phyloP scores from a whole-genome alignment of 2,113 vertebrate genomes.

The Oryctolagus cuniculus region mOryCun1.1 NC_091439.1:7619501-7620000 shows the following conservation, averaged over 20 bases:
- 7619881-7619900: conserved; percentile 60
- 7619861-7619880: conserved; percentile 67
- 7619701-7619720: conserved; percentile 42
- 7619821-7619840: conserved; percentile 74
- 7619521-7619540: background rate
- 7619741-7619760: conserved; percentile 66
- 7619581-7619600: background rate
- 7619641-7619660: background rate
- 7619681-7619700: conserved; percentile 48
- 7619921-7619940: conserved; percentile 74
- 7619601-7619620: background rate
- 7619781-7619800: background rate
- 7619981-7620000: conserved; percentile 60
- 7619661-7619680: conserved; percentile 28
- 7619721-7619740: conserved; percentile 68
- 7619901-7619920: conserved; percentile 73
- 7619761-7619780: background rate
- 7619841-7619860: conserved; percentile 75
- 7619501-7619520: background rate
- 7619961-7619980: conserved; percentile 75
- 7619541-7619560: background rate
- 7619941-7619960: conserved; percentile 75
- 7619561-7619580: background rate
- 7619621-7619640: background rate
- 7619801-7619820: conserved; percentile 60